Evolutionary conservation across 2,797 vertebrate genomes (phyloP).

Genomic region (Leucoraja ocellata): DNA sequence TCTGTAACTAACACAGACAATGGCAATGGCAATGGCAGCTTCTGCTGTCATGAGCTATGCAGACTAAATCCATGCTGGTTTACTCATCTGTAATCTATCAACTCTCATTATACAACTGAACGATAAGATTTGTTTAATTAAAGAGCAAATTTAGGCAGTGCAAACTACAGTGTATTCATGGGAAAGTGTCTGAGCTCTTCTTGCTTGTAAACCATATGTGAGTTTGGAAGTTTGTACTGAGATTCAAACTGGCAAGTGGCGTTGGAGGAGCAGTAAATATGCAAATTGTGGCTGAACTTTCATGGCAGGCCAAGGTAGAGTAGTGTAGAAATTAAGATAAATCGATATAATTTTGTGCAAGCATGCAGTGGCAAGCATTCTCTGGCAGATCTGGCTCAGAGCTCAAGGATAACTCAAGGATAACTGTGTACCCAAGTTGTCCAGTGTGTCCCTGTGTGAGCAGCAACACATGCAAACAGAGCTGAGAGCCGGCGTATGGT

Average conservation of each 20-base stretch:
- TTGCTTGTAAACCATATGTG: not conserved
- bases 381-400: not conserved
- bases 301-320: not conserved
- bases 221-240: too few species aligned
- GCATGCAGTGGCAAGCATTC: not conserved
- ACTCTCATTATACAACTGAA: not conserved
- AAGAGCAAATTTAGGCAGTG: not conserved
- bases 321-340: not conserved
- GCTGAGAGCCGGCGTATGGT: not conserved
- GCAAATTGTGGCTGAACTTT: not conserved
- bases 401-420: too few species aligned
- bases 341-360: not conserved
- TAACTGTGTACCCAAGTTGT: not conserved
- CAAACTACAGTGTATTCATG: not conserved
- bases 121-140: not conserved
- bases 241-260: not conserved
- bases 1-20: not conserved
- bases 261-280: not conserved
- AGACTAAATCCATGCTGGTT: not conserved
- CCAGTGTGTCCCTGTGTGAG: not conserved
- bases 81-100: slow-evolving; percentile 20
- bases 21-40: not conserved
- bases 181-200: not conserved
- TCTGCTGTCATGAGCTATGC: not conserved
- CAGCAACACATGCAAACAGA: not conserved